A percentile compares a stretch with the other conserved stretches of the same genome.
These are phyloP conservation scores for Haplochromis burtoni DNA, from an alignment of 2,113 vertebrate genomes.

Conservation along the genomic window DNA sequence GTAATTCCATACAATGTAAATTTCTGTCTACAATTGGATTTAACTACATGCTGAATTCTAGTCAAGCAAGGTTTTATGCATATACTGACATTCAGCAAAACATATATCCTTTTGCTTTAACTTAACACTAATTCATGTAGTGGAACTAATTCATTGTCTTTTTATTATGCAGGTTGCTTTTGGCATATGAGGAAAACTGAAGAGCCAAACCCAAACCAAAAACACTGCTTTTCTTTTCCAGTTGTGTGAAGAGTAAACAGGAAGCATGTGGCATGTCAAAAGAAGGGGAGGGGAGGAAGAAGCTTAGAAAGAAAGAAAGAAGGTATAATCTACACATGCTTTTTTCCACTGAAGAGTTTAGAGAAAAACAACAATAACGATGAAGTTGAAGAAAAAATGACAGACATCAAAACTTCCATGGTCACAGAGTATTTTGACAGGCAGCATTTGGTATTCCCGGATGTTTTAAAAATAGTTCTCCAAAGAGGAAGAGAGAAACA, in stretches of 20 bases:
- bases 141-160: neutral
- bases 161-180: neutral
- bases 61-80: neutral
- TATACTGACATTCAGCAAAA: neutral
- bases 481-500: slow-evolving; percentile 27
- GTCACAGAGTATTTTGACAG: neutral
- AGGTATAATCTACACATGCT: neutral
- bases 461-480: slow-evolving; percentile 27
- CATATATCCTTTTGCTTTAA: neutral
- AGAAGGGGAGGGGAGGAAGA: slow-evolving; percentile 35
- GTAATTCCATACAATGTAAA: neutral
- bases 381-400: neutral
- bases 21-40: neutral
- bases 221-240: slow-evolving; percentile 29
- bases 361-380: neutral
- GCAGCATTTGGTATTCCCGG: neutral
- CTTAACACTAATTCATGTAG: neutral
- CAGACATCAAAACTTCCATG: neutral
- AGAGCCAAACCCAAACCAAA: slow-evolving; percentile 15
- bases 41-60: neutral
- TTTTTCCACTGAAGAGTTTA: neutral
- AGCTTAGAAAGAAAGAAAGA: neutral
- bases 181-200: neutral
- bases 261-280: slow-evolving; percentile 56
- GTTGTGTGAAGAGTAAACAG: slow-evolving; percentile 70